Evolutionary conservation across 2,113 vertebrate genomes (phyloP).

Genomic region (Tragelaphus strepsiceros): DNA sequence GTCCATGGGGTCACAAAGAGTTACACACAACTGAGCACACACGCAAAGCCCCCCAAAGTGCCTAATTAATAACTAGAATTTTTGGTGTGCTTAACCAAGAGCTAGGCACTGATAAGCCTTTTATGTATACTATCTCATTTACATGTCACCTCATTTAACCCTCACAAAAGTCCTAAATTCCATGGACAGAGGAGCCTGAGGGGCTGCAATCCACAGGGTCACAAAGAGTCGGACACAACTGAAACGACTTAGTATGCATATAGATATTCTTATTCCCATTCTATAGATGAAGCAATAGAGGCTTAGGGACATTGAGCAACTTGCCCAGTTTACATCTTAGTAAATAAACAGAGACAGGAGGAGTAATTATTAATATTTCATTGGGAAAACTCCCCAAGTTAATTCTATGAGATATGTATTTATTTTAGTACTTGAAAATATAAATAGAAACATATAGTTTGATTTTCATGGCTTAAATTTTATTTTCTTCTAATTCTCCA

Average conservation of each 20-base stretch:
- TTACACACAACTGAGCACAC: neutral
- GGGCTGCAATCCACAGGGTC: neutral
- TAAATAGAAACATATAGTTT: neutral
- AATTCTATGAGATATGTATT: neutral
- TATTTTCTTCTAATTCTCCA: slow-evolving; percentile 5
- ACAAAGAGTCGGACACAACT: neutral
- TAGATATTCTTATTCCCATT: neutral
- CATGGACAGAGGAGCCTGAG: neutral
- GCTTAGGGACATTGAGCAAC: neutral
- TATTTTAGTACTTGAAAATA: neutral
- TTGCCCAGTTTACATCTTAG: neutral
- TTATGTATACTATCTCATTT: neutral
- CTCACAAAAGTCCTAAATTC: neutral
- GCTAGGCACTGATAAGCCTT: neutral
- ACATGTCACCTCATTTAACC: neutral
- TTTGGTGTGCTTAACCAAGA: neutral
- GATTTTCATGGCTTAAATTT: neutral
- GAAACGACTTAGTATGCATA: neutral
- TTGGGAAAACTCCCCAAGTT: neutral
- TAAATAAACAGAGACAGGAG: neutral
- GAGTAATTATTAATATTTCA: neutral
- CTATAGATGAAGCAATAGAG: neutral
- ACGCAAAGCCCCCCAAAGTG: neutral
- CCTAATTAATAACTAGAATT: neutral
- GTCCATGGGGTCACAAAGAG: neutral